Evolutionary conservation across 2,888 invertebrate genomes (phyloP), one percentile per base, ranked within the genome.

Genomic region (Eurytoma californica): DNA sequence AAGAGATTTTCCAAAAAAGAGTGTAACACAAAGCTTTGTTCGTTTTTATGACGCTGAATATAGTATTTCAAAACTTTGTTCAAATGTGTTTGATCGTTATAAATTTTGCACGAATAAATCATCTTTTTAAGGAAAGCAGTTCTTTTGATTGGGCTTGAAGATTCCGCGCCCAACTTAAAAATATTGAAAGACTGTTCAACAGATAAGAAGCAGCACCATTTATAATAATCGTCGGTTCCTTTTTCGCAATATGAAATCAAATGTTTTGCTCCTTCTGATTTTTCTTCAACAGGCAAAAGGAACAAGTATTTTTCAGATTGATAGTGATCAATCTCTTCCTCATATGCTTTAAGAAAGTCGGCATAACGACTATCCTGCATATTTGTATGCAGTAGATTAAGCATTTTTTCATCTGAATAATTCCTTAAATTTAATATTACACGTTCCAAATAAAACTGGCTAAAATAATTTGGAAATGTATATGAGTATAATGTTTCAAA

Each of bases 221-320:
- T 18, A 12, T 57, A 53, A 55, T 53, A 55, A 13, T 14, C 4
- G 16, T 60, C 18, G 4, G 0, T 39, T 18, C 90, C 89, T 5
- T 89, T 81, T 30, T 83, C 85, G 58, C 88, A 90, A 24, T 81
- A 83, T 53, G 80, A 84, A 3, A 90, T 82, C 83, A 90, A 82
- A 24, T 84, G 83, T 0, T 70, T 16, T 0, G 87, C 58, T 2
- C 88, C 49, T 0, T 13, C 3, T 0, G 70, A 14, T 58, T 90
- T 83, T 0, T 61, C 57, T 0, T 81, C 51, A 3, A 61, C 24
- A 3, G 80, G 53, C 61, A 87, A 53, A 14, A 86, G 18, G 1
- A 3, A 9, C 49, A 88, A 12, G 14, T 49, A 47, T 14, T 66
- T 51, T 13, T 24, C 58, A 20, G 58, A 60, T 28, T 13, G 2